Base-by-base conservation (phyloP, 2,113 vertebrate species). In the Tichodroma muraria region DNA sequence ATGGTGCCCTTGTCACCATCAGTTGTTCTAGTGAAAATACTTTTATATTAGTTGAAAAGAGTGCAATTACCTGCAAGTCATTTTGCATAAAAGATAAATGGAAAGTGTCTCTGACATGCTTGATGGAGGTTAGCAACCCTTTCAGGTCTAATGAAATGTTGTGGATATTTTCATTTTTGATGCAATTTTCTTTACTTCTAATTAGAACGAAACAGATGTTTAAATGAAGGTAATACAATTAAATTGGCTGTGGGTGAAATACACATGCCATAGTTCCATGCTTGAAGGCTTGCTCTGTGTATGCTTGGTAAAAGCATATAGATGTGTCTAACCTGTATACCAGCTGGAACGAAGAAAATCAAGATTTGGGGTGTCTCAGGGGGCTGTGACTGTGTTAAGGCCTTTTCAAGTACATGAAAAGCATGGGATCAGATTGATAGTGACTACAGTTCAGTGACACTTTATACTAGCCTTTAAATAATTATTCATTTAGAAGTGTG, bases 81-180 rank as follows among this genome's bases (percentile, higher is more conserved):
- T 94, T 97, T 93, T 92, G 14, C 71, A 94, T 92, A 95, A 91
- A 92, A 81, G 59, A 86, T 79, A 92, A 97, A 94, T 86, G 44
- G 38, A 65, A 94, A 88, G n/a, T 42, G 47, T 93, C 52, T 88
- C 38, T 81, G 83, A 84, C n/a, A 35, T 53, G 45, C 57, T 50
- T 94, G 80, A 89, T 90, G 38, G 53, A 91, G 84, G 88, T 95
- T 82, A 93, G 71, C 38, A 93, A 82, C 57, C 28, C 64, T 88
- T 95, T 92, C 70, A 75, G 38, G 76, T 86, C 35, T 93, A 89
- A 90, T 93, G 59, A 89, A 92, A 70, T 63, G 31, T 57, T 83
- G 71, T 71, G 47, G 54, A 84, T 92, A 69, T 92, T 85, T 92
- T 89, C 16, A 66, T 95, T 89, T 49, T 80, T 88, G 68, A 63